phyloP scores from a whole-genome alignment of 2,888 invertebrate species.

The Rhodophaea formosa region DNA sequence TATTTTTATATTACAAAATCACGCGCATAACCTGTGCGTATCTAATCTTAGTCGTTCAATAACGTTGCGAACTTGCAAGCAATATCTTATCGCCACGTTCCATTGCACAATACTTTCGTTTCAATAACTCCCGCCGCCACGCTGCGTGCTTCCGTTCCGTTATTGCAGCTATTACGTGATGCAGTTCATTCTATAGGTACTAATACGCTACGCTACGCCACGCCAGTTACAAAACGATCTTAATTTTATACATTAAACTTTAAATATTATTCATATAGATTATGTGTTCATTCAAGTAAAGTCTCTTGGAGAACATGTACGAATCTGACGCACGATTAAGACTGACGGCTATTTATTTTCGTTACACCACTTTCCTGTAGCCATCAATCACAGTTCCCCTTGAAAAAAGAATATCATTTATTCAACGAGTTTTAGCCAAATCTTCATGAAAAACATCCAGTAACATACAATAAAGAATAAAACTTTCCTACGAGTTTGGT shows the following conservation, averaged over 20 bases:
- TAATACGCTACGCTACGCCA: not conserved
- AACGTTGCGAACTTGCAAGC: not conserved
- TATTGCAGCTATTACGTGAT: conserved; percentile 24
- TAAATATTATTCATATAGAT: not conserved
- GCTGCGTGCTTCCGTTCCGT: conserved; percentile 8
- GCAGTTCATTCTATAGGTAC: conserved; percentile 21
- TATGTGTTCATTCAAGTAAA: not conserved
- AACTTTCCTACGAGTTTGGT: no score
- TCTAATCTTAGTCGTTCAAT: not conserved
- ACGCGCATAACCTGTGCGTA: not conserved
- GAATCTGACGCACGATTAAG: no score
- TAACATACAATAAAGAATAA: no score
- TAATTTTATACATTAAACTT: not conserved
- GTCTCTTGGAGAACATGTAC: not conserved
- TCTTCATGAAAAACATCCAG: no score
- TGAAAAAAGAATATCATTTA: no score
- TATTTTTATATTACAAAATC: no score
- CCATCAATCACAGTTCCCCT: no score
- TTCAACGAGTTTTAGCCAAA: no score
- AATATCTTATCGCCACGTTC: conserved; percentile 4
- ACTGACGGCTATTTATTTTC: no score
- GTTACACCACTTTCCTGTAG: no score
- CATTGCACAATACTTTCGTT: not conserved
- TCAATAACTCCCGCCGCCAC: not conserved
- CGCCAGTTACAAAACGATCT: not conserved